These are phyloP conservation scores for Drosophila kanapiae DNA, from an alignment of 1,140 invertebrate species.

Conservation along the genomic window DNA sequence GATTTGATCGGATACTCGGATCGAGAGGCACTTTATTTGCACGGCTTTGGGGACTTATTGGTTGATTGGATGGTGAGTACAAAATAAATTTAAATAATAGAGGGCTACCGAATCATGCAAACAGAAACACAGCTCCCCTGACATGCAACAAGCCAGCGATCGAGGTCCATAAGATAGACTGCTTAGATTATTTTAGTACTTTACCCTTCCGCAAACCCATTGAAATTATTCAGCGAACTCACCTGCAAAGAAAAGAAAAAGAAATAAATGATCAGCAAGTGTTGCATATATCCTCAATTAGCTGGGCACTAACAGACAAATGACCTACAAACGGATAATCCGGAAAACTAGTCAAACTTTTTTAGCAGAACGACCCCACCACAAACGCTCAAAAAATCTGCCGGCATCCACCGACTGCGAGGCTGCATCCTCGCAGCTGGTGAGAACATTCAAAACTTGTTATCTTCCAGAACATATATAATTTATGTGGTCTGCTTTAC, in stretches of 20 bases:
- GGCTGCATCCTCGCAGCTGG: neutral
- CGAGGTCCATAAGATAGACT: neutral
- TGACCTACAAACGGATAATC: constrained; percentile 4
- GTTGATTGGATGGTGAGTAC: neutral
- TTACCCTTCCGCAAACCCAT: constrained; percentile 19
- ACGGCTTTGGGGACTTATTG: neutral
- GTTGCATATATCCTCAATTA: constrained; percentile 32
- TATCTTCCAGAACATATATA: neutral
- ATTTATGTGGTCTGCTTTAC: neutral
- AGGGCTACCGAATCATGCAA: constrained; percentile 4
- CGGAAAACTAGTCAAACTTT: constrained; percentile 39
- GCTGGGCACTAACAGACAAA: neutral
- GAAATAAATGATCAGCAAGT: constrained; percentile 36
- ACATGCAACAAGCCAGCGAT: constrained; percentile 9
- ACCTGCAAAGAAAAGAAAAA: constrained; percentile 52
- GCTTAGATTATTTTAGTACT: constrained; percentile 7
- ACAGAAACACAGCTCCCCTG: neutral
- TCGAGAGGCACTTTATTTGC: constrained; percentile 35
- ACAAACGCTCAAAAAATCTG: constrained; percentile 17
- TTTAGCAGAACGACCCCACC: constrained; percentile 4
- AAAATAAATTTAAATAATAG: constrained; percentile 5
- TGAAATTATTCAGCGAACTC: constrained; percentile 30
- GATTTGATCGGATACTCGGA: neutral
- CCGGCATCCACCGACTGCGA: neutral
- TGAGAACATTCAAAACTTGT: neutral